Percentiles rank a stretch among this genome's conserved stretches.
Evolutionary conservation across 2,888 invertebrate genomes (phyloP).

Genomic region (Caenorhabditis sinica): DNA sequence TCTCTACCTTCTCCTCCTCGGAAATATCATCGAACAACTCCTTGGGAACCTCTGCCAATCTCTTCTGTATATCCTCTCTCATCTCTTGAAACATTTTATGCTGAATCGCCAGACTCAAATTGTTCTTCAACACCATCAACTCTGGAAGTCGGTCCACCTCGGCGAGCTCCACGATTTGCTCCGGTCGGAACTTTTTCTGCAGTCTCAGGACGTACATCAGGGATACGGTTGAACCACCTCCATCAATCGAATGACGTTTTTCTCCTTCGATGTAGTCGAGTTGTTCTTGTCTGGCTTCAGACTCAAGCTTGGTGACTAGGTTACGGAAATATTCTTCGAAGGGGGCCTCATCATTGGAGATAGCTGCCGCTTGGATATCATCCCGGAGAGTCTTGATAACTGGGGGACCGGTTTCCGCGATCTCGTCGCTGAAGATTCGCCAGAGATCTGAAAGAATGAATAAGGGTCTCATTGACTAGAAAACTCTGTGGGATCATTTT

Average conservation of each 20-base stretch:
- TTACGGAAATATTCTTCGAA: not conserved
- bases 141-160: not conserved
- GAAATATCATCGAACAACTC: not conserved
- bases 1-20: not conserved
- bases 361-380: not conserved
- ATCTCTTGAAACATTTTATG: too few species aligned
- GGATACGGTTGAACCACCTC: not conserved
- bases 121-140: too few species aligned
- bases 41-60: not conserved
- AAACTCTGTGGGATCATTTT: too few species aligned
- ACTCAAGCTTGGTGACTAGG: not conserved
- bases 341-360: too few species aligned
- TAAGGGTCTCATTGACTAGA: too few species aligned
- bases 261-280: not conserved
- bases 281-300: not conserved
- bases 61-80: too few species aligned
- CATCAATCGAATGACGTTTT: not conserved
- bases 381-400: not conserved
- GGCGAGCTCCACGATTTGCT: not conserved
- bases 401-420: not conserved
- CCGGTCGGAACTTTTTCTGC: not conserved
- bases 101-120: too few species aligned
- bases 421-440: conserved; percentile 2
- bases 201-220: not conserved
- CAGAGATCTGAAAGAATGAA: conserved; percentile 8